Evolutionary conservation across 2,888 invertebrate species (phyloP).

Genomic region (Rotaria socialis): DNA sequence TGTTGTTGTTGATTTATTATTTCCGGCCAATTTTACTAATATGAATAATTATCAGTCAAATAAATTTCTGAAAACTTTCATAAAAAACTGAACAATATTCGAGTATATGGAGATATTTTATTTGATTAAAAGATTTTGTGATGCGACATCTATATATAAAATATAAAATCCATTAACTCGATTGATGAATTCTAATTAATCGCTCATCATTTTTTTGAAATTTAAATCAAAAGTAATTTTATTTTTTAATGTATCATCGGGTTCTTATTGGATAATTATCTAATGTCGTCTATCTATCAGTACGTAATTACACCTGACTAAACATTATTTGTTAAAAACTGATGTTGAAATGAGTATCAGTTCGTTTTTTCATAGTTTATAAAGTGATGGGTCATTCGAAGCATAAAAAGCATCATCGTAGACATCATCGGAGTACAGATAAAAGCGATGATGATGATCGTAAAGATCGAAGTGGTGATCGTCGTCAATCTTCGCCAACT

Average conservation of each 20-base stretch:
- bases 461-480: not conserved
- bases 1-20: conserved; percentile 12
- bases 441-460: not conserved
- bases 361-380: not conserved
- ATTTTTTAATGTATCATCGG: not conserved
- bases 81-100: not conserved
- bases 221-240: not conserved
- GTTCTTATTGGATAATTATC: not conserved
- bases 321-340: not conserved
- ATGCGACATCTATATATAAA: not conserved
- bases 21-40: not conserved
- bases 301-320: not conserved
- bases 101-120: not conserved
- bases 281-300: not conserved
- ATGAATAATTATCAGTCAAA: not conserved
- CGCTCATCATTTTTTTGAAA: not conserved
- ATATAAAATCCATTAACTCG: not conserved
- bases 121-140: not conserved
- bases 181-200: not conserved
- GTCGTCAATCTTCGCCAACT: not conserved
- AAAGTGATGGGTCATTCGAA: not conserved
- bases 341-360: not conserved
- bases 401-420: not conserved
- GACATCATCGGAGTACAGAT: not conserved
- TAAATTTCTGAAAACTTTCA: not conserved